phyloP scores from a whole-genome alignment of 2,888 invertebrate species.

The Sminthurinus aureus region DNA sequence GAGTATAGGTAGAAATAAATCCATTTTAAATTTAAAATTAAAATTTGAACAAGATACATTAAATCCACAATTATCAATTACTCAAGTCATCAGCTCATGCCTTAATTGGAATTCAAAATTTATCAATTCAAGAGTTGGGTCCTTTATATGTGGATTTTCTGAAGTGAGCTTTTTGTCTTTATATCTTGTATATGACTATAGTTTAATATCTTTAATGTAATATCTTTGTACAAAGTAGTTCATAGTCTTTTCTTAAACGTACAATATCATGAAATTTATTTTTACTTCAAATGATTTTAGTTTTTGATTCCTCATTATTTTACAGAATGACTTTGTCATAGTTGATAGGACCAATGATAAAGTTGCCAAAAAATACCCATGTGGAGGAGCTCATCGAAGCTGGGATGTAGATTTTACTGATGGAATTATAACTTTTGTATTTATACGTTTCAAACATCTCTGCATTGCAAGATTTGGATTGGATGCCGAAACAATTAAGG shows the following conservation, averaged over 20 bases:
- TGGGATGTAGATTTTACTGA: conserved; percentile 27
- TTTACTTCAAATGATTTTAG: background rate
- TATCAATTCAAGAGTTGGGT: background rate
- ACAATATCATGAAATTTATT: background rate
- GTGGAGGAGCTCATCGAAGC: conserved; percentile 33
- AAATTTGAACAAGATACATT: background rate
- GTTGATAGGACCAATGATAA: conserved; percentile 20
- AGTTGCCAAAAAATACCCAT: conserved; percentile 25
- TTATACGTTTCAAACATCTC: conserved; percentile 26
- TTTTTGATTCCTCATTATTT: background rate
- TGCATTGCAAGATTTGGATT: background rate
- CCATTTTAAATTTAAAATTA: conserved; percentile 25
- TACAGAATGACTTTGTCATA: conserved; percentile 32
- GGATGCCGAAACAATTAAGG: conserved; percentile 21
- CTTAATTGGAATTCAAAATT: conserved; percentile 32
- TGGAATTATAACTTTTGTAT: conserved; percentile 15
- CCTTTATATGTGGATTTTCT: conserved; percentile 30
- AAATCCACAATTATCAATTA: background rate
- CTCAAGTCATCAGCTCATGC: conserved; percentile 17
- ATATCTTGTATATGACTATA: background rate
- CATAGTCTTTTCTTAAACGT: no score
- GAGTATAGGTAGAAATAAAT: conserved; percentile 26
- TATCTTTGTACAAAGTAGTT: background rate
- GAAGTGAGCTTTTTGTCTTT: conserved; percentile 1
- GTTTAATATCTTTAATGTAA: background rate